Evolutionary conservation across 2,888 invertebrate genomes (phyloP), one percentile per base, ranked within the genome.

Genomic region (Carcina quercana): DNA sequence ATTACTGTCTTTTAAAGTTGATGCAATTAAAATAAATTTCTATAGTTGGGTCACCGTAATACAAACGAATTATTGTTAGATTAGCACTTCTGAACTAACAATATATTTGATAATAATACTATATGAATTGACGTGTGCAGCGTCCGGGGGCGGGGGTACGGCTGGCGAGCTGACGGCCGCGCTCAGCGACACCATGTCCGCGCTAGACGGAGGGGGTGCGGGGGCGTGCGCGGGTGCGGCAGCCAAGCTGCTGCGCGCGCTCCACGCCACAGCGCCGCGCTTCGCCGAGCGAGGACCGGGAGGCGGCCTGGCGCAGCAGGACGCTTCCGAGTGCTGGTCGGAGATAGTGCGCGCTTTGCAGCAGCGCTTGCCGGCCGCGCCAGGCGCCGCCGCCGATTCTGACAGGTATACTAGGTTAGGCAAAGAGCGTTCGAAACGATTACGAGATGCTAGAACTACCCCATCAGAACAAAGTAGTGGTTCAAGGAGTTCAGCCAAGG

Each of bases 251-350:
- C 95, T 96, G 91, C 95, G 60, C 89, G 96, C 86, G 14, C 52
- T 80, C 89, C 96, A 61, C 82, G 95, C 57, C 91, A 95, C 94
- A 3, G 95, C 96, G 62, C 98, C 98, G 6, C 89, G 96, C 52
- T 98, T 99, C 82, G 94, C 97, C 0, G 95, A 96, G 69, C 92
- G 94, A 58, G 71, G 68, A 2, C 38, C 78, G 32, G 93, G 94
- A 56, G 97, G 97, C 3, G 90, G 89, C 0, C 92, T 94, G 60
- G 92, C 95, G 45, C 98, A 98, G 70, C 95, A 95, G 85, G 98
- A 99, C 86, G 98, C 98, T 2, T 98, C 96, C 62, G 99, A 99
- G 75, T 98, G 97, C 74, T 99, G 98, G 97, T 92, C 94, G 2
- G 97, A 98, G 76, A 82, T 99, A 38, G 86, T 98, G 20, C 87